A percentile compares a stretch with the other conserved stretches of the same genome.
Conservation (phyloP, 2,113 vertebrate genomes). For the Chamaetylas fuelleborni region DNA sequence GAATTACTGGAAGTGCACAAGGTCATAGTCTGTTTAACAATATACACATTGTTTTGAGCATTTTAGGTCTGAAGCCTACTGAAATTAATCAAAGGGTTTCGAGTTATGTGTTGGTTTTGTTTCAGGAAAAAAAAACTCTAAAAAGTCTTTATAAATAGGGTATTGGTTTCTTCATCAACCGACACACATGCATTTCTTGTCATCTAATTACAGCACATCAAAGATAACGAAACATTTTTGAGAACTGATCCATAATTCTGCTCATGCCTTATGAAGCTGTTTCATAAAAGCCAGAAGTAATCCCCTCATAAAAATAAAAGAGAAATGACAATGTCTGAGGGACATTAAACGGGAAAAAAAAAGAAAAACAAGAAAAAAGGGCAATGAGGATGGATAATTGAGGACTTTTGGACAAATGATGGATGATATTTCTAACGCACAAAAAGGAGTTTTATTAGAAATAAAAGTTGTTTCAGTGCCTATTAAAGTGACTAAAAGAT, state of each 20-base stretch:
- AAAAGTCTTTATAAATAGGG: not conserved
- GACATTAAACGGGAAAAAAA: not conserved
- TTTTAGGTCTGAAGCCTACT: not conserved
- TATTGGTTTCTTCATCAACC: not conserved
- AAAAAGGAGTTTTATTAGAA: not conserved
- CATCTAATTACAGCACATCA: slow-evolving; percentile 17
- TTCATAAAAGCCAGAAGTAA: slow-evolving; percentile 15
- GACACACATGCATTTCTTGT: not conserved
- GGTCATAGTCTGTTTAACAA: not conserved
- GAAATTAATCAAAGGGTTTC: not conserved
- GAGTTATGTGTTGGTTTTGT: not conserved
- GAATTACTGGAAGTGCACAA: not conserved
- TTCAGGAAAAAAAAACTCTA: not conserved
- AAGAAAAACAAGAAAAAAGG: not conserved
- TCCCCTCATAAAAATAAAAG: not conserved
- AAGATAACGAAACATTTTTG: not conserved
- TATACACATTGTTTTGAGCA: not conserved
- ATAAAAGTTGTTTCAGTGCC: not conserved
- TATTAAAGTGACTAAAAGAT: not conserved
- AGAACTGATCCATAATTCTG: slow-evolving; percentile 2
- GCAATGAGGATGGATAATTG: not conserved
- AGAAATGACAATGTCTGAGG: not conserved
- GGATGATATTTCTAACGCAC: not conserved
- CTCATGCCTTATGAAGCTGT: not conserved
- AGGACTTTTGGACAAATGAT: not conserved